Evolutionary conservation across 2,113 vertebrate genomes (phyloP), one percentile per base, ranked within the genome.

Genomic region (Ctenodactylus gundi): DNA sequence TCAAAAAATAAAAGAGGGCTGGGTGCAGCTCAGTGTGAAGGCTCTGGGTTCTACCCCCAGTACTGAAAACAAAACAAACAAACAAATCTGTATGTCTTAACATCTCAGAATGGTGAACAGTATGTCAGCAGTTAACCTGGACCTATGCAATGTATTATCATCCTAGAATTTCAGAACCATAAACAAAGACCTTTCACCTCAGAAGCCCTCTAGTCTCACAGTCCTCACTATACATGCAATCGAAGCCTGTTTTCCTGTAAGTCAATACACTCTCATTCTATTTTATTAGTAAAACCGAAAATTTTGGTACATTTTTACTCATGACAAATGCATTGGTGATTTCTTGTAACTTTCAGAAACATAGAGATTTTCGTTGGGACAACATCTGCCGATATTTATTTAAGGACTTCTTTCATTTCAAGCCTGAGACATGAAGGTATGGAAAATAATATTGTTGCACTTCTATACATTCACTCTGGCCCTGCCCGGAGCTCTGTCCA

Each of bases 251-350:
- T 93, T 94, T 96, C 68, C 94, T 97, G 72, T 93, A 97, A 96
- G 78, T 95, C 88, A 95, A 87, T 93, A 58, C 2, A 72, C 31
- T 75, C 83, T 91, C 95, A 85, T 70, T 95, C 95, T 91, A 89
- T 97, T 95, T 97, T 57, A 78, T n/a, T 88, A 49, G 93, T 60
- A 92, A 85, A 51, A 96, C n/a, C 27, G 73, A 94, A 97, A 97
- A 93, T 88, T 94, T 92, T 93, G 51, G 96, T 46, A 81, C 88
- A 96, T 49, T 62, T 92, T 73, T 77, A 77, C 12, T 64, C 29
- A 21, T 29, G 39, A 36, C 36, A 87, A 86, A 85, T 29, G 77
- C 4, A 64, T 81, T 62, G 83, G 67, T 70, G 77, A 95, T 64
- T 88, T 93, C 64, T 77, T 85, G 31, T 36, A 68, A 87, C 75